Evolutionary conservation across 1,140 invertebrate genomes (phyloP), one percentile per base, ranked within the genome.

Genomic region (Heterodera schachtii): DNA sequence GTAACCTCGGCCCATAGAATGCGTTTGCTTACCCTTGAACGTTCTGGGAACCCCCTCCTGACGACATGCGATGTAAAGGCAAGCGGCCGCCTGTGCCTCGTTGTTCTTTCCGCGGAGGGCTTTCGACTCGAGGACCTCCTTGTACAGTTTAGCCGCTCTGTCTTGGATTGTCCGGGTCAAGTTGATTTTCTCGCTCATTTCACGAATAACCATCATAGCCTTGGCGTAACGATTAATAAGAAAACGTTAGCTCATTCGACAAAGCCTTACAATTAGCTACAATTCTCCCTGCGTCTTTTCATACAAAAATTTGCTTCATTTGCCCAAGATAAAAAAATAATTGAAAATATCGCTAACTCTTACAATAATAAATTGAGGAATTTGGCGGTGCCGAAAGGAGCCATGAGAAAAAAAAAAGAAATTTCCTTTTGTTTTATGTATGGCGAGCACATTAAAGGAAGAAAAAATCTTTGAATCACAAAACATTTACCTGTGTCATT

Each of bases 31-130:
- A 93, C 93, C 92, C 97, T 93, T 99, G 90, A 99, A 99, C 57
- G 98, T 99, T 85, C 98, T 93, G 0, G 97, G 97, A 0, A 99
- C 98, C 13, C 96, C 95, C 91, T 99, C 97, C 90, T 99, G 96
- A 52, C 98, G 92, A 90, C 98, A 99, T 1, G 98, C 97, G 85
- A 99, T 99, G 90, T 99, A 99, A 8, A 99, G 92, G 91, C 97
- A 99, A 31, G 98, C 97, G 0, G 97, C 97, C 0, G 96, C 95
- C 87, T 99, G 98, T 0, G 98, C 97, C 91, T 99, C 97, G 90
- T 98, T 98, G 31, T 95, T 94, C 78, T 96, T 92, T 67, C 95
- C 95, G 91, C 96, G 96, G 13, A 98, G 91, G 89, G 96, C 96
- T 91, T 97, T 96, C 2, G 96, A 95, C 91, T 99, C 98, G 89